Percentiles rank a stretch among this genome's conserved stretches.
phyloP scores from a whole-genome alignment of 2,888 invertebrate species.

The Mantis religiosa region DNA sequence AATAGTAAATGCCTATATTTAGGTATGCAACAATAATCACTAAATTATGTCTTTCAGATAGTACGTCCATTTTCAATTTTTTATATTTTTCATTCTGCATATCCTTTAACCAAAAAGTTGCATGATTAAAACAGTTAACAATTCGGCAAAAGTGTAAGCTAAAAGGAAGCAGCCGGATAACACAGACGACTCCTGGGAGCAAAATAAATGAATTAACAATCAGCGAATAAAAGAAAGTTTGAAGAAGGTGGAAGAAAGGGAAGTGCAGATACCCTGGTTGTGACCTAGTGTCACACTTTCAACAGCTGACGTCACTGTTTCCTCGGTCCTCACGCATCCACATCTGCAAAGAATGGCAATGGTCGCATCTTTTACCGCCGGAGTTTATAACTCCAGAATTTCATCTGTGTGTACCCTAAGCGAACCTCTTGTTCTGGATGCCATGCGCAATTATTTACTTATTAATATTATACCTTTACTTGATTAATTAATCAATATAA shows the following conservation, averaged over 20 bases:
- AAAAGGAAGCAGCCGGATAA: no score
- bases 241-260: not conserved
- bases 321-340: not conserved
- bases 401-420: no score
- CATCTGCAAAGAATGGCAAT: not conserved
- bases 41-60: no score
- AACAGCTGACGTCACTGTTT: not conserved
- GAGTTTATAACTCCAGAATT: not conserved
- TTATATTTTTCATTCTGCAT: no score
- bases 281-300: not conserved
- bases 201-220: not conserved
- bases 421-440: not conserved
- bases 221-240: not conserved
- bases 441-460: not conserved
- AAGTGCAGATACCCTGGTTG: not conserved
- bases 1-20: no score
- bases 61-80: no score
- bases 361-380: not conserved
- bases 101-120: no score
- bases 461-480: not conserved
- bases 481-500: not conserved
- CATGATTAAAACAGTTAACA: no score
- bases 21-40: no score
- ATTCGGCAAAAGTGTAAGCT: no score
- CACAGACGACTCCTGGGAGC: not conserved